Evolutionary conservation across 2,113 vertebrate genomes (phyloP).

Genomic region (Platysternon megacephalum): DNA sequence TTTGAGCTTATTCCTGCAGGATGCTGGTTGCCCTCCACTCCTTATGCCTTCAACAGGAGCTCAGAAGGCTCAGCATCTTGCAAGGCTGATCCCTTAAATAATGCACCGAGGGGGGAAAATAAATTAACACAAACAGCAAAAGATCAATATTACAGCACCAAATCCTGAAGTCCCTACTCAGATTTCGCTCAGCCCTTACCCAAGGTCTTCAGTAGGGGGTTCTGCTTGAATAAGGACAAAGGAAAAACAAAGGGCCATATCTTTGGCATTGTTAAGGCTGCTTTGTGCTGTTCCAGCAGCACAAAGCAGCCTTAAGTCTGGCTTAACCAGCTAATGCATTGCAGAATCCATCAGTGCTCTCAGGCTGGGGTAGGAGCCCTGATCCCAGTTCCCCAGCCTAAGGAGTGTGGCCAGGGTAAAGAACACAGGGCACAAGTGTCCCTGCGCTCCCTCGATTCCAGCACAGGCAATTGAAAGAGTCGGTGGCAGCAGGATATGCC

Average conservation of each 20-base stretch:
- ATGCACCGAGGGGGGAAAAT: background rate
- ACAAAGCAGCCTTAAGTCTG: background rate
- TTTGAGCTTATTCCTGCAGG: background rate
- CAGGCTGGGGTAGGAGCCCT: background rate
- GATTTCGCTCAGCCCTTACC: background rate
- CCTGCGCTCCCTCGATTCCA: background rate
- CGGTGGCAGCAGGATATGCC: background rate
- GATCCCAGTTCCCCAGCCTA: background rate
- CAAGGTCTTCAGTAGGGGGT: constrained; percentile 42
- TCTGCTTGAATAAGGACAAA: constrained; percentile 31
- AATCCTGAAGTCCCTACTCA: background rate
- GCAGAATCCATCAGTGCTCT: background rate
- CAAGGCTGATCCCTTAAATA: background rate
- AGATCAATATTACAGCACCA: background rate
- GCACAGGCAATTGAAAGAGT: background rate
- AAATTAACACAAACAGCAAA: background rate
- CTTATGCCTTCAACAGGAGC: background rate
- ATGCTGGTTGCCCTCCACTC: background rate
- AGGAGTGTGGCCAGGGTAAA: background rate
- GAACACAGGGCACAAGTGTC: background rate
- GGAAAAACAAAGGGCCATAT: background rate
- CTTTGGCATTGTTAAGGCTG: background rate
- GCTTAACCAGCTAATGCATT: background rate
- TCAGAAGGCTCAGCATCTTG: background rate
- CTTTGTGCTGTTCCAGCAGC: background rate